phyloP scores from a whole-genome alignment of 2,888 invertebrate species.

The Macrostomum cliftonense region DNA sequence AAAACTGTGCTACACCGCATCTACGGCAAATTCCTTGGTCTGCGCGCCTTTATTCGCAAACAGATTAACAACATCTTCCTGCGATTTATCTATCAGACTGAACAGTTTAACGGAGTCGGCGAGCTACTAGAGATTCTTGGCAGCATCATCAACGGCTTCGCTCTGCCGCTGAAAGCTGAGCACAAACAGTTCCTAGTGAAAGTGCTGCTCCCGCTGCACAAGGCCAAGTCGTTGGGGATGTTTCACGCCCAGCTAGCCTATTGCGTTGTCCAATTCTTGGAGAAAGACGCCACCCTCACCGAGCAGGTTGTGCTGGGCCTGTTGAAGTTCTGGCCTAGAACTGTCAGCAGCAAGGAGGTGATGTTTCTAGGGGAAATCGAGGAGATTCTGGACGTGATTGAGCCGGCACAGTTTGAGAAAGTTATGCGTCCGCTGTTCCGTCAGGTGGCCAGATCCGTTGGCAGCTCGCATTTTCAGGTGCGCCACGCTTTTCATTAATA shows the following conservation, averaged over 20 bases:
- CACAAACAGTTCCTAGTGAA: conserved; percentile 96
- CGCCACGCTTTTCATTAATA: background rate
- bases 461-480: conserved; percentile 98
- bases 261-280: conserved; percentile 97
- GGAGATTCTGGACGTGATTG: conserved; percentile 97
- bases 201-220: conserved; percentile 92
- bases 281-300: conserved; percentile 92
- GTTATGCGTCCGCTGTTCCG: conserved; percentile 92
- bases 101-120: conserved; percentile 90
- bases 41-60: conserved; percentile 95
- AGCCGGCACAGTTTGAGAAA: conserved; percentile 93
- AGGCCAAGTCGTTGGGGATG: conserved; percentile 45
- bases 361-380: conserved; percentile 64
- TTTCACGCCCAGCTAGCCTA: conserved; percentile 59
- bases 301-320: conserved; percentile 53
- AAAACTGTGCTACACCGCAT: conserved; percentile 98
- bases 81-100: conserved; percentile 92
- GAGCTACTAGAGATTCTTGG: conserved; percentile 88
- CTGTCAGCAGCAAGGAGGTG: conserved; percentile 91
- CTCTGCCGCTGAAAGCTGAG: conserved; percentile 90
- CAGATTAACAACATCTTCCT: conserved; percentile 99
- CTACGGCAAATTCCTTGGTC: conserved; percentile 95
- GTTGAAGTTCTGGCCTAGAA: conserved; percentile 98
- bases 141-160: conserved; percentile 98
- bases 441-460: conserved; percentile 95